Evolutionary conservation across 2,888 invertebrate genomes (phyloP), one percentile per base, ranked within the genome.

Genomic region (Trissolcus brochymenae): DNA sequence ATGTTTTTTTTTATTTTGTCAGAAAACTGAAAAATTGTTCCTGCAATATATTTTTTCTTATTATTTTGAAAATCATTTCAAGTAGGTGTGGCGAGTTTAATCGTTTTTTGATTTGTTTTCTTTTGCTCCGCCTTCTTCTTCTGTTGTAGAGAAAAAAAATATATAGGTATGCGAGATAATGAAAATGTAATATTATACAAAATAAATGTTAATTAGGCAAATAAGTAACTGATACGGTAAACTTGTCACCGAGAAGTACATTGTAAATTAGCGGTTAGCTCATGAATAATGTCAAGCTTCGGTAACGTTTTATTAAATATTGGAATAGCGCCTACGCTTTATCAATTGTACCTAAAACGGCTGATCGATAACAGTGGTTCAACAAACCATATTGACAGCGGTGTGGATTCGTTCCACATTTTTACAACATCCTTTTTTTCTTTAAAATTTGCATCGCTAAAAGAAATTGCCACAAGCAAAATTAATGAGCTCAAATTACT

Each of bases 201-300:
- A 76, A 70, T 67, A 71, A 76, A 76, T 76, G 71, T 76, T 76
- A 76, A 76, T 76, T 67, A 71, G 68, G 77, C 60, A 77, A 77
- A 77, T 77, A 77, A 77, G 72, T 60, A 72, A 68, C 64, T 77
- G 72, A 72, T 77, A 68, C 65, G 77, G 67, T 64, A 68, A 73
- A 72, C 68, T 56, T 72, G 68, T 68, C 56, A 55, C 64, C 64
- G 9, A 35, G 49, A 71, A 59, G 67, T 54, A 60, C 76, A 64
- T 72, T 67, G 66, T 67, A 76, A 76, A 76, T 76, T 76, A 72
- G 55, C 35, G 53, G 59, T 55, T 40, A 67, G 67, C 72, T 72
- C 67, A 72, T 76, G 67, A 76, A 72, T 72, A 72, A 72, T 67
- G 67, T 64, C 67, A 67, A 41, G 76, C 72, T 60, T 67, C 72